A percentile compares a stretch with the other conserved stretches of the same genome.
Evolutionary conservation across 2,797 vertebrate genomes (phyloP).

Genomic region (Acanthurus tractus): DNA sequence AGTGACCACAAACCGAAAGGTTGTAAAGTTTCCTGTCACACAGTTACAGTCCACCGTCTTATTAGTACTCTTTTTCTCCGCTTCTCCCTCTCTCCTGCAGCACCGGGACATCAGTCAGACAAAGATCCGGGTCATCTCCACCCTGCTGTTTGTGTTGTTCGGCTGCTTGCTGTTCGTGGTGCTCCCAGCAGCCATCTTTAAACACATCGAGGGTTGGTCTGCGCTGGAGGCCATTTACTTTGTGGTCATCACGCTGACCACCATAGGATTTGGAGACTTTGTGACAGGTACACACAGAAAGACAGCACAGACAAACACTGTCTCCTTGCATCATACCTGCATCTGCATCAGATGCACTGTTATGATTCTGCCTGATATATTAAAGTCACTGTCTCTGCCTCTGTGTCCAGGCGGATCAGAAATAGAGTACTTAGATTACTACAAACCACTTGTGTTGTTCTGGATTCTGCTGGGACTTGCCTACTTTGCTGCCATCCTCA

Average conservation of each 20-base stretch:
- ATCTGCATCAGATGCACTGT: neutral
- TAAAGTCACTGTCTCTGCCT: conserved; percentile 14
- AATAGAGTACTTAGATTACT: conserved; percentile 94
- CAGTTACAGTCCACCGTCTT: neutral
- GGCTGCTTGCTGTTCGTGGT: conserved; percentile 96
- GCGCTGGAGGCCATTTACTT: conserved; percentile 95
- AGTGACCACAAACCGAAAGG: neutral
- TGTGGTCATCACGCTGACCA: conserved; percentile 97
- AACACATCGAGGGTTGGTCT: conserved; percentile 97
- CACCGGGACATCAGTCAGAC: conserved; percentile 97
- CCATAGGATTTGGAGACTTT: conserved; percentile 97
- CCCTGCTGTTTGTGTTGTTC: conserved; percentile 95
- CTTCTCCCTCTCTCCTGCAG: conserved; percentile 74
- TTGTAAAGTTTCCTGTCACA: neutral
- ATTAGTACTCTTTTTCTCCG: neutral
- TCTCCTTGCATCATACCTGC: neutral
- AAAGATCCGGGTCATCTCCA: conserved; percentile 97
- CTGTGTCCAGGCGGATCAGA: conserved; percentile 90
- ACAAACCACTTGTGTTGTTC: conserved; percentile 97
- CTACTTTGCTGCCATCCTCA: conserved; percentile 97
- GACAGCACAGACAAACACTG: neutral
- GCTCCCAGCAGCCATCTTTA: conserved; percentile 94
- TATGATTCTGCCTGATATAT: conserved; percentile 4
- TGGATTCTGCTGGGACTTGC: conserved; percentile 97
- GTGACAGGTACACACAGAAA: conserved; percentile 90